Conservation (phyloP, 2,113 vertebrate genomes). For the Carassius carassius region DNA sequence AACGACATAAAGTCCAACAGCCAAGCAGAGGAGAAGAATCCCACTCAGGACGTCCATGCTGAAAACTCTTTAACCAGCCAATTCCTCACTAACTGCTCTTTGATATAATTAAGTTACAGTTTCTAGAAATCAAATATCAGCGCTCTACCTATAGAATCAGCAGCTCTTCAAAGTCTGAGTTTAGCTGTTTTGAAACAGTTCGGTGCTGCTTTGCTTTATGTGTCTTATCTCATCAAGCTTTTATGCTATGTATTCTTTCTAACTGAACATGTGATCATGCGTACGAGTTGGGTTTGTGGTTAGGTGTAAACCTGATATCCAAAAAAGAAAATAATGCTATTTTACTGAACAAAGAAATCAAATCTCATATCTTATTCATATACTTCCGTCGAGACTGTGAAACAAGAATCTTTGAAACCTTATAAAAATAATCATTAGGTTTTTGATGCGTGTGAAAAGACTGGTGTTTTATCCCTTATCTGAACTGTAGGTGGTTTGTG, state of each 20-base stretch:
- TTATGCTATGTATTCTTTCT: neutral
- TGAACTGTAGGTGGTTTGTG: neutral
- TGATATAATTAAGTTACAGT: neutral
- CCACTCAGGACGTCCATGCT: neutral
- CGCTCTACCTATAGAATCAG: no score
- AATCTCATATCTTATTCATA: no score
- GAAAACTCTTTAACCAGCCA: neutral
- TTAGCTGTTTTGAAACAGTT: neutral
- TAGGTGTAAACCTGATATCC: neutral
- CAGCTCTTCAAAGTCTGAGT: no score
- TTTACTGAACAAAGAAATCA: no score
- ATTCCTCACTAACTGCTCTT: neutral
- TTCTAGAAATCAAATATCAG: no score
- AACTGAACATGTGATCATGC: conserved; percentile 28
- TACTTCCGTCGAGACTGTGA: no score
- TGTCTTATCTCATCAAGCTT: conserved; percentile 8
- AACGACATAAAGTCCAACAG: conserved; percentile 1
- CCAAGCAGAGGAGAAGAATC: neutral
- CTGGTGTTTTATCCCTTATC: no score
- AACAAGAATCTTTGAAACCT: no score
- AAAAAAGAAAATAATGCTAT: no score
- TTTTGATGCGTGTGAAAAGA: no score
- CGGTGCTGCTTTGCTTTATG: neutral
- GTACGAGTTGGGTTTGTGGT: conserved; percentile 22
- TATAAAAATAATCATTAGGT: no score